Evolutionary conservation across 2,888 invertebrate species (phyloP), one percentile per base, ranked within the genome.

Genomic region (Sisyra nigra): DNA sequence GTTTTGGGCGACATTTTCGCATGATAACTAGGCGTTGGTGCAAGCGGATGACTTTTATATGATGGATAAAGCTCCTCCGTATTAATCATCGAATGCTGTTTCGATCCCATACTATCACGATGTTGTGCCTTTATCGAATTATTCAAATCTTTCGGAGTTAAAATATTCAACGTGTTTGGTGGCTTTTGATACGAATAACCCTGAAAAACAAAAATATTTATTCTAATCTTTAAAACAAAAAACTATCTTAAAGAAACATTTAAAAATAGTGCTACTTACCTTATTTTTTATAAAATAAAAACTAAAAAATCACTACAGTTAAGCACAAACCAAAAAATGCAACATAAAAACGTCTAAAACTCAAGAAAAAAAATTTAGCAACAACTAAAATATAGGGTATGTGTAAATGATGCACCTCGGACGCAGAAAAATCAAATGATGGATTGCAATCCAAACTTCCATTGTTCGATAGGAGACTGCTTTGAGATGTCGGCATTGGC

Each of bases 121-220:
- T 18, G 11, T 24, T 41, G 34, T 10, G 33, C 11, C 15, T 31
- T 41, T 11, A 41, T 31, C 3, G 41, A 19, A 18, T 14, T 41
- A 15, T 41, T 41, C 18, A 41, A 34, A 18, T 30, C 41, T 34
- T 34, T 41, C 10, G 41, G 41, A 8, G 33, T 35, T 41, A 41
- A 35, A n/a, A 41, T 41, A 24, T 41, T 40, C n/a, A 40, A 31
- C 8, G 40, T 9, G 7, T 18, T 14, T 15, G 13, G 15, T n/a
- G 11, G 14, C 31, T 41, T 41, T 18, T 15, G 33, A 11, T 41
- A 41, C 11, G 33, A 13, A 15, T 34, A 41, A 15, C 8, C 19
- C 41, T 41, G 19, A n/a, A 29, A 18, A 2, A 17, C n/a, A 11
- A 34, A 3, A 34, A 34, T 34, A 24, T 24, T 24, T 24, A 24